phyloP scores from a whole-genome alignment of 30 jellyfish, hydroid and myxozoan genomes.

The Catostylus mosaicus region DNA sequence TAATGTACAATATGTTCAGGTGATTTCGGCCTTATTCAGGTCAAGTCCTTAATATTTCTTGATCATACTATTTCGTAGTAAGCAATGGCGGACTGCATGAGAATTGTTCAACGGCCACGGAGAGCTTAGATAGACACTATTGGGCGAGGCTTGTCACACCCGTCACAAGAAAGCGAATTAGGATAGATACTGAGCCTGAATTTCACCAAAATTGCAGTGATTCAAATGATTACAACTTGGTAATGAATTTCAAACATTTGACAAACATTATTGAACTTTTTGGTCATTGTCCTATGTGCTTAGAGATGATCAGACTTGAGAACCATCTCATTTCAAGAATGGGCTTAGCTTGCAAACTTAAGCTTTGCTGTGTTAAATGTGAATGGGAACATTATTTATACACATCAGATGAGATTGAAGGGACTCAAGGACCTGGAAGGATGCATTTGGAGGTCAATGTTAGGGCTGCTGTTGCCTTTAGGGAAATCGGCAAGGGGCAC shows the following conservation, averaged over 20 bases:
- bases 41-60: no score
- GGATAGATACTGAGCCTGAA: not conserved
- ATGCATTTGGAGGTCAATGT: not conserved
- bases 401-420: not conserved
- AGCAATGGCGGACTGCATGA: no score
- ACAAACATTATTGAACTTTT: not conserved
- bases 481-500: conserved; percentile 24
- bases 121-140: no score
- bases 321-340: not conserved
- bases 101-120: no score
- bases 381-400: not conserved
- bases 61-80: no score
- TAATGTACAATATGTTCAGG: no score
- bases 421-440: not conserved
- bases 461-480: not conserved
- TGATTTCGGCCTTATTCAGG: no score
- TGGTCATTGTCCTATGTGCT: conserved; percentile 4
- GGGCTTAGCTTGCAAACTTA: conserved; percentile 10
- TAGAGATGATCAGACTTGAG: no score
- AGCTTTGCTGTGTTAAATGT: not conserved
- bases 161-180: not conserved
- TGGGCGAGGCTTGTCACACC: no score
- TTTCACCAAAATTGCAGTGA: not conserved
- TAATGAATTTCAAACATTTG: no score
- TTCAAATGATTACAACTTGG: no score